Evolutionary conservation across 2,797 vertebrate genomes (phyloP), one percentile per base, ranked within the genome.

Genomic region (Danionella dracula): DNA sequence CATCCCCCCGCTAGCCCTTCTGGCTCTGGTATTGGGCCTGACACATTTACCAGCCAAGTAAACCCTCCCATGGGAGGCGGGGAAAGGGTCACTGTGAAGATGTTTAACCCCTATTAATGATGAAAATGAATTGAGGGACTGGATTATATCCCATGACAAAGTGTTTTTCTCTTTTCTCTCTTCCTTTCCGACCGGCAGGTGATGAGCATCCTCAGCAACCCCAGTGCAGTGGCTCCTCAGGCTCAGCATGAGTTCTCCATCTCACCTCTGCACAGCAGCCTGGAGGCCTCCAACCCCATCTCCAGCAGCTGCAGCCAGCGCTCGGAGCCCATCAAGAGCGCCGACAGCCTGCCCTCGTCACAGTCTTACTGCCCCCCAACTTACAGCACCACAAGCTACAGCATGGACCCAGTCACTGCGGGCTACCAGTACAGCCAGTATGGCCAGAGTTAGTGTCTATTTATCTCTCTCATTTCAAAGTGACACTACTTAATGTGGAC

Each of bases 341-440:
- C 90, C 76, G 94, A 98, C 83, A 94, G 92, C 81, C 90, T 95
- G 21, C 84, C 94, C 1, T 93, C 92, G 7, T 93, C 94, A 1
- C 95, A 99, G 86, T 92, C 95, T 73, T 99, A 98, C 90, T 98
- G 95, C 69, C 93, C 93, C 0, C 92, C 95, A 12, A 94, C 94
- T 48, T 98, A 98, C 91, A 96, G 93, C 88, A 89, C 91, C 76
- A 90, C 89, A 21, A 90, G 94, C 82, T 99, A 98, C 91, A 93
- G 92, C 17, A 89, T 98, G 89, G 96, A 99, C 76, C 94, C 96
- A 0, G 92, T 94, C 77, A 75, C 87, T 7, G 94, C 93, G 1
- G 88, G 94, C 41, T 99, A 97, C 87, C 96, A 99, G 76, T 99
- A 98, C 15, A 90, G 92, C 55, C 96, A 97, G 80, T 99, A 99